These are phyloP conservation scores for Periplaneta americana DNA, from an alignment of 1,140 invertebrate species.

Conservation along the genomic window DNA sequence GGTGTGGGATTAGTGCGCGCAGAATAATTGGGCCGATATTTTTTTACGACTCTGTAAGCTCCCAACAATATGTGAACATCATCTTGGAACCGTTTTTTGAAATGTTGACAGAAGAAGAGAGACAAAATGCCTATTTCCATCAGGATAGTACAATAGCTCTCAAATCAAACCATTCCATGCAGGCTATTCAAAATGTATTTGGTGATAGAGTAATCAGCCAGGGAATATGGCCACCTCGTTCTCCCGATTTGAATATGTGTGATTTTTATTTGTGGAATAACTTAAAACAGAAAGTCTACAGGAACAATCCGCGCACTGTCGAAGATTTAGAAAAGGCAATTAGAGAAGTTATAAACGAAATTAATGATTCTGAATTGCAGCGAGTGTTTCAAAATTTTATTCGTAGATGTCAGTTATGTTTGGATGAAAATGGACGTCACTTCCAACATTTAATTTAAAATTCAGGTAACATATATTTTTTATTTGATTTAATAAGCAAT, in stretches of 20 bases:
- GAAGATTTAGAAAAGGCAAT: background rate
- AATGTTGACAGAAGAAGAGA: background rate
- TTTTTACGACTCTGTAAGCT: background rate
- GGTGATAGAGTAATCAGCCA: background rate
- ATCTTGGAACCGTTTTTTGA: too few relatives aligned
- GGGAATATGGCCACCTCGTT: background rate
- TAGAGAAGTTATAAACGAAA: too few relatives aligned
- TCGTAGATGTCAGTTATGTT: too few relatives aligned
- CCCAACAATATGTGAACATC: background rate
- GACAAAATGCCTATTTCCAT: background rate
- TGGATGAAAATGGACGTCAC: too few relatives aligned
- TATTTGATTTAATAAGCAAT: too few relatives aligned
- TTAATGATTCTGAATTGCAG: too few relatives aligned
- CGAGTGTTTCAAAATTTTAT: too few relatives aligned
- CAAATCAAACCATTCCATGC: background rate
- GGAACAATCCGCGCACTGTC: background rate
- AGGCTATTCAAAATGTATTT: background rate
- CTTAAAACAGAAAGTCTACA: background rate
- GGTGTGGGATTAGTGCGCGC: background rate
- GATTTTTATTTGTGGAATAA: background rate
- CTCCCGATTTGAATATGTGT: background rate
- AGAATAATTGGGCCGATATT: background rate
- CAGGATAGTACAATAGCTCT: background rate
- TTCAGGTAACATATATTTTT: too few relatives aligned
- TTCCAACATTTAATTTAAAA: too few relatives aligned